A percentile compares a stretch with the other conserved stretches of the same genome.
phyloP scores from a whole-genome alignment of 2,113 vertebrate species.

The Thomomys bottae region DNA sequence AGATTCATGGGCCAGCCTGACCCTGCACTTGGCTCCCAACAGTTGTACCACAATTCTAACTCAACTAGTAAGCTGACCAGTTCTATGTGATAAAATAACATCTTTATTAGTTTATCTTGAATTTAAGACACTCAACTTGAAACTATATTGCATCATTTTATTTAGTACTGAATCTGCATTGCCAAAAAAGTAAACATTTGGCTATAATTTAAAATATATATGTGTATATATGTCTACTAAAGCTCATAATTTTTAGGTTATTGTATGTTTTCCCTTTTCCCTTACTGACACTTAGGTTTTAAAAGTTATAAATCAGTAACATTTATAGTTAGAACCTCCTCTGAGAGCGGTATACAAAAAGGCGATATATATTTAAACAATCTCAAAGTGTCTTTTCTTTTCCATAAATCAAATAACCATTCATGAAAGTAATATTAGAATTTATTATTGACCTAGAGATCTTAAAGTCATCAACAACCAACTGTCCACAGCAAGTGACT shows the following conservation, averaged over 20 bases:
- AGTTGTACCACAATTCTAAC: background rate
- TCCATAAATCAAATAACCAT: background rate
- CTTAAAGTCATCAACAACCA: background rate
- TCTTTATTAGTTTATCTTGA: background rate
- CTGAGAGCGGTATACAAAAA: background rate
- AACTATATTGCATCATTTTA: background rate
- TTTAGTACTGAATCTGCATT: background rate
- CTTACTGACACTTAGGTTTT: background rate
- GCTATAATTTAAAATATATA: background rate
- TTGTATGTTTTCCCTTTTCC: background rate
- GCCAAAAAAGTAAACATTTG: background rate
- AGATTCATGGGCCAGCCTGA: too few species aligned
- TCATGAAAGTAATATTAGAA: background rate
- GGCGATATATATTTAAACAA: background rate
- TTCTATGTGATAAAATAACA: background rate
- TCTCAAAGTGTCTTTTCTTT: background rate
- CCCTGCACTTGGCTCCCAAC: too few species aligned
- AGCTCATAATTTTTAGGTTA: background rate
- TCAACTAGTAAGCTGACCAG: background rate
- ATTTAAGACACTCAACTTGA: background rate
- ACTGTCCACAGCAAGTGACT: accelerated
- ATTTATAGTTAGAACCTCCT: background rate
- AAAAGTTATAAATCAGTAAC: background rate
- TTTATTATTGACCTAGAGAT: background rate
- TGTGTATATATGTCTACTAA: background rate